Percentiles rank a stretch among this genome's conserved stretches.
Conservation (phyloP, 2,797 vertebrate species). For the Liparis tanakae region DNA sequence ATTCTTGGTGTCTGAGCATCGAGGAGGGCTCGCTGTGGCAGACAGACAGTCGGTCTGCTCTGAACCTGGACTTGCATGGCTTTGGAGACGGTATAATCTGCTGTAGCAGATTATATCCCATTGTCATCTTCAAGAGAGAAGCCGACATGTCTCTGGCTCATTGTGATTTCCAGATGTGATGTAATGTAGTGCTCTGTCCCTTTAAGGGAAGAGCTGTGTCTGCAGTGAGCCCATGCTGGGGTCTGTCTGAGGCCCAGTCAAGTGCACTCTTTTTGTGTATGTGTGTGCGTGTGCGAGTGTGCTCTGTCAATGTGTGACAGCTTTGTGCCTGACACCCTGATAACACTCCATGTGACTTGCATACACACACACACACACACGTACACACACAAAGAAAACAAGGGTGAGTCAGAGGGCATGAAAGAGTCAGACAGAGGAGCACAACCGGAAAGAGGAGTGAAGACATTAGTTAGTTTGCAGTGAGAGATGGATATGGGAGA, state of each 20-base stretch:
- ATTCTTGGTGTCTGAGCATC: slow-evolving; percentile 35
- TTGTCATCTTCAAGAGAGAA: slow-evolving; percentile 54
- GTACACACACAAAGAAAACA: slow-evolving; percentile 50
- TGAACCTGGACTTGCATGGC: slow-evolving; percentile 39
- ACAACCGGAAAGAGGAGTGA: slow-evolving; percentile 58
- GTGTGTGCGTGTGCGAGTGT: neutral
- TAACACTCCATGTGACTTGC: slow-evolving; percentile 75
- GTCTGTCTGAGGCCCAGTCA: slow-evolving; percentile 51
- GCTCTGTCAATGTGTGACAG: slow-evolving; percentile 77
- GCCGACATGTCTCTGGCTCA: slow-evolving; percentile 51
- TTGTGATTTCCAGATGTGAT: slow-evolving; percentile 66
- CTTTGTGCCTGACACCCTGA: slow-evolving; percentile 78
- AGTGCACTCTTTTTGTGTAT: slow-evolving; percentile 18
- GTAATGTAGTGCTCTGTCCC: slow-evolving; percentile 51
- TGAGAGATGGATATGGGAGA: slow-evolving; percentile 34
- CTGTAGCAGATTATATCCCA: slow-evolving; percentile 61
- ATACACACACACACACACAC: slow-evolving; percentile 10
- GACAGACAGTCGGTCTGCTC: slow-evolving; percentile 45
- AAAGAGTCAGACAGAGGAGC: slow-evolving; percentile 56
- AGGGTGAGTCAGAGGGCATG: slow-evolving; percentile 62
- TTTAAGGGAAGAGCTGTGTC: slow-evolving; percentile 60
- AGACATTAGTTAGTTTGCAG: slow-evolving; percentile 45
- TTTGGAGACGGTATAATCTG: slow-evolving; percentile 58
- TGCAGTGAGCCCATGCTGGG: slow-evolving; percentile 45
- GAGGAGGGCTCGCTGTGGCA: slow-evolving; percentile 43